phyloP scores from a whole-genome alignment of 2,888 invertebrate genomes.

The Brachycybe producta region DNA sequence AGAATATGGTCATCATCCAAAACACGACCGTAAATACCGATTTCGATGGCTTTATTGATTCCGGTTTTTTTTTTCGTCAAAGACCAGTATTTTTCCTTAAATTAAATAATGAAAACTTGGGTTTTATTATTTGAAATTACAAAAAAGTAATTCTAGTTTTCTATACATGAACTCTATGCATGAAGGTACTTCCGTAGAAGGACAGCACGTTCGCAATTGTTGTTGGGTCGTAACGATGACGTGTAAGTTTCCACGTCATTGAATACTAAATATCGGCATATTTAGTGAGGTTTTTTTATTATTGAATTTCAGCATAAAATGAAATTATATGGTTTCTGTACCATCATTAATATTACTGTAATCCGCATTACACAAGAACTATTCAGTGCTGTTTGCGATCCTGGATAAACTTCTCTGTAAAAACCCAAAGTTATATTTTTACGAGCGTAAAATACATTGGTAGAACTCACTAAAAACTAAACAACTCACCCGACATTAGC shows the following conservation, averaged over 20 bases:
- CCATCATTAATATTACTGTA: background rate
- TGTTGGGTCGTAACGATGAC: conserved; percentile 1
- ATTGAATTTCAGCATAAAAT: too few species aligned
- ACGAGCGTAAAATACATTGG: too few species aligned
- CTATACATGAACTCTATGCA: conserved; percentile 8
- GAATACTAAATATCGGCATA: background rate
- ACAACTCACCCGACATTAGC: conserved; percentile 53
- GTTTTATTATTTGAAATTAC: too few species aligned
- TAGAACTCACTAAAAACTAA: too few species aligned
- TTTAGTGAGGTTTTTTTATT: too few species aligned
- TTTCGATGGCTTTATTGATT: background rate
- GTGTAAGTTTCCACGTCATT: background rate
- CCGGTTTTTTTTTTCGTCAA: background rate
- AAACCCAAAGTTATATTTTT: too few species aligned
- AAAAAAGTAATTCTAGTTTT: too few species aligned
- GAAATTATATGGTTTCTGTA: too few species aligned
- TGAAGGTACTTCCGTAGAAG: conserved; percentile 1
- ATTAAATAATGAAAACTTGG: too few species aligned
- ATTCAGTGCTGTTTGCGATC: background rate
- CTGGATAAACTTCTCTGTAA: conserved; percentile 9
- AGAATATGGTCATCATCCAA: background rate
- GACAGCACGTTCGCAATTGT: background rate
- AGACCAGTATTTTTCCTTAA: too few species aligned
- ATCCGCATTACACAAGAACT: background rate
- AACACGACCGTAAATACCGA: background rate